Evolutionary conservation across 2,888 invertebrate species (phyloP).

Genomic region (Xestia rhomboidea): DNA sequence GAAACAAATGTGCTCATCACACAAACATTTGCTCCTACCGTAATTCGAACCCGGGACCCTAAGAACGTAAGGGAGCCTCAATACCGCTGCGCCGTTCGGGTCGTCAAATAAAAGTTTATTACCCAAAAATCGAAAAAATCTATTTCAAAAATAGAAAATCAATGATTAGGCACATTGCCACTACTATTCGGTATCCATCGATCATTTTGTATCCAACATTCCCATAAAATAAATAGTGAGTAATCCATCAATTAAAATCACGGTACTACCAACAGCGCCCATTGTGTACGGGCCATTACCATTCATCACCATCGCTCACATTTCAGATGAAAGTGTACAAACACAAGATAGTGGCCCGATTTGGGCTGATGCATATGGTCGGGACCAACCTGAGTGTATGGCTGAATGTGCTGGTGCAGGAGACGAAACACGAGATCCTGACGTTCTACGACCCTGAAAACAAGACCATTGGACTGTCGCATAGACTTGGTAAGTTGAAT

Average conservation of each 20-base stretch:
- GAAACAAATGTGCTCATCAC: no score
- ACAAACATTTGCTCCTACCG: no score
- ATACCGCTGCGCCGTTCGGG: no score
- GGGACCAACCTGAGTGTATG: slow-evolving; percentile 99
- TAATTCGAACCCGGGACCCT: no score
- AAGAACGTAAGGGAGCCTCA: no score
- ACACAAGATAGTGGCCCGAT: slow-evolving; percentile 96
- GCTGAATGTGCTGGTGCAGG: slow-evolving; percentile 98
- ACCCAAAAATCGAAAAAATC: background rate
- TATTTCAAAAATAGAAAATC: background rate
- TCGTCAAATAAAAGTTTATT: no score
- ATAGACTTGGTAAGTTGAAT: slow-evolving; percentile 92
- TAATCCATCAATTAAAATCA: slow-evolving; percentile 54
- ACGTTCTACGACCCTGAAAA: slow-evolving; percentile 97
- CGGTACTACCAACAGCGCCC: slow-evolving; percentile 14
- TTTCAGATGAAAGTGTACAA: slow-evolving; percentile 97
- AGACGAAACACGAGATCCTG: slow-evolving; percentile 98
- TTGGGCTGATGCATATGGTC: slow-evolving; percentile 99
- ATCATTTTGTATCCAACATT: slow-evolving; percentile 25
- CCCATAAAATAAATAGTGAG: slow-evolving; percentile 24
- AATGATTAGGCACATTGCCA: background rate
- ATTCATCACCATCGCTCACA: slow-evolving; percentile 41
- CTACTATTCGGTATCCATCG: background rate
- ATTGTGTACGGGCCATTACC: slow-evolving; percentile 40
- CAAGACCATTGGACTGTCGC: slow-evolving; percentile 94